Conservation (phyloP, 92 coral and sea anemone species). For the Zoanthus solanderi region DNA sequence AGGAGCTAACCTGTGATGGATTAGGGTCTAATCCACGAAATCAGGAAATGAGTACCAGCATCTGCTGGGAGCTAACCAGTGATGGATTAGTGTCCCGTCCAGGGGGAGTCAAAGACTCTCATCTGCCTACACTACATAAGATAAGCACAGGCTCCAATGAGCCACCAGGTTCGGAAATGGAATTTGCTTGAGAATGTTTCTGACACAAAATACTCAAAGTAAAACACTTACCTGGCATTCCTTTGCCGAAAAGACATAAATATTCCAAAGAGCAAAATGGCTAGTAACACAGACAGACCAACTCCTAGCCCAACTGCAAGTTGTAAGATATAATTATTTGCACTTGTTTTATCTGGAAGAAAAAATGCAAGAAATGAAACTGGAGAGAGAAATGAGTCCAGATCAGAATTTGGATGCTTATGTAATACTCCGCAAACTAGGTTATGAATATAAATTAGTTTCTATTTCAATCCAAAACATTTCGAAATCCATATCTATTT, state of each 20-base stretch:
- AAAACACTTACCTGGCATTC: background rate
- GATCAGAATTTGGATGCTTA: constrained; percentile 4
- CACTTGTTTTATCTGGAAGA: background rate
- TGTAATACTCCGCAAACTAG: constrained; percentile 1
- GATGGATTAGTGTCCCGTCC: too few species aligned
- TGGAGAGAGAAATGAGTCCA: background rate
- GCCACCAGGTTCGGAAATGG: background rate
- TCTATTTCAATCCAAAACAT: constrained; percentile 1
- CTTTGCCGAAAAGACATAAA: background rate
- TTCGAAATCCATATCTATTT: too few species aligned
- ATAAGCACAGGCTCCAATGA: background rate
- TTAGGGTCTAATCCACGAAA: too few species aligned
- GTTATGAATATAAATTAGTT: constrained; percentile 8
- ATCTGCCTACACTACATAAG: too few species aligned
- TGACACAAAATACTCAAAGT: background rate
- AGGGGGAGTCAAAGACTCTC: too few species aligned
- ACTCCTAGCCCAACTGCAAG: background rate
- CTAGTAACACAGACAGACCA: background rate
- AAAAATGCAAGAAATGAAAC: background rate
- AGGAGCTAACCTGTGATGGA: too few species aligned
- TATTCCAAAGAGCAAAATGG: background rate
- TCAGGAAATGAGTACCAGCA: too few species aligned
- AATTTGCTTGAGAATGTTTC: too few species aligned
- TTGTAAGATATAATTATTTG: background rate
- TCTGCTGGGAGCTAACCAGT: too few species aligned